phyloP scores from a whole-genome alignment of 2,113 vertebrate genomes.

The Mastomys coucha region DNA sequence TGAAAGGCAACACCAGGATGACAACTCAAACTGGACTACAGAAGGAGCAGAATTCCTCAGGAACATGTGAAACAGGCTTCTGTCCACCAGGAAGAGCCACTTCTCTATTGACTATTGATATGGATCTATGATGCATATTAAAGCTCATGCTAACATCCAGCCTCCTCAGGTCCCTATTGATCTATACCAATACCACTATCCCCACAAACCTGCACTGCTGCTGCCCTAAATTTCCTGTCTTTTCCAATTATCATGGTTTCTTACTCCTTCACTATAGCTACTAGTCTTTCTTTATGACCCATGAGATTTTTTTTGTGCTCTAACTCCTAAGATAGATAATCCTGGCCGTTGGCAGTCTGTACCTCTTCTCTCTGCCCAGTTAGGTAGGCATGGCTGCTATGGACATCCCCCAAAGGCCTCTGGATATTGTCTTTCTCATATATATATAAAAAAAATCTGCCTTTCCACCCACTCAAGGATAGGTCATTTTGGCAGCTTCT shows the following conservation, averaged over 20 bases:
- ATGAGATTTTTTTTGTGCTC: not conserved
- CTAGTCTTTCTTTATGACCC: not conserved
- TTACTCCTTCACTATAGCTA: not conserved
- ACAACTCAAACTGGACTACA: not conserved
- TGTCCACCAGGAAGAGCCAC: not conserved
- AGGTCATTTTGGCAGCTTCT: not conserved
- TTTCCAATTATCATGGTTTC: not conserved
- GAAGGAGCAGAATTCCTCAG: not conserved
- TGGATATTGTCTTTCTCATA: not conserved
- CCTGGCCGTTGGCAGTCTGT: not conserved
- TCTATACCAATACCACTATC: not conserved
- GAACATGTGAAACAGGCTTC: not conserved
- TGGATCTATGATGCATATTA: no score
- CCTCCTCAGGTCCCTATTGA: not conserved
- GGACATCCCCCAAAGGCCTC: not conserved
- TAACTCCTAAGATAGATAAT: not conserved
- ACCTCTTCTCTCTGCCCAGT: not conserved
- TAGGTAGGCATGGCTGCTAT: not conserved
- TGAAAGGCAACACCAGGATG: not conserved
- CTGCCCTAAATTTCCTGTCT: not conserved
- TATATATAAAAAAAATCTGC: not conserved
- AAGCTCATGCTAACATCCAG: not conserved
- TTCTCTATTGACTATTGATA: not conserved
- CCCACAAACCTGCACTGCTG: not conserved
- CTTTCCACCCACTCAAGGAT: not conserved